Conservation (phyloP, 2,113 vertebrate species). For the Prunella himalayana region DNA sequence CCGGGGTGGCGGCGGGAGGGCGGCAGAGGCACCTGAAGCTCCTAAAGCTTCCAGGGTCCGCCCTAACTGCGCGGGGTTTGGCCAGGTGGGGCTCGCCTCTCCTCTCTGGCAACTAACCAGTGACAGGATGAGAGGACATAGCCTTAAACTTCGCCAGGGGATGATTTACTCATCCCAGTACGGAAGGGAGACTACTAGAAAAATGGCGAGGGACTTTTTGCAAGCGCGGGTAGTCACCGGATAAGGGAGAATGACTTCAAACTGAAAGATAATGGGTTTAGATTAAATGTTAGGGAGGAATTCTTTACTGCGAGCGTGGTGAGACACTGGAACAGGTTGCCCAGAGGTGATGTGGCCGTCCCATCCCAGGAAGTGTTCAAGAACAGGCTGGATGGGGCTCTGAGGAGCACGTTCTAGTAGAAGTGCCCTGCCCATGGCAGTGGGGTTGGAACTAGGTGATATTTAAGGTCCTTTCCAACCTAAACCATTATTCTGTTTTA, state of each 20-base stretch:
- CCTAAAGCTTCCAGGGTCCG: accelerated
- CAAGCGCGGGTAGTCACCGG: neutral
- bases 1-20: accelerated
- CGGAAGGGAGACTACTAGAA: no score
- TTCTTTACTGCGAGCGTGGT: neutral
- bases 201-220: neutral
- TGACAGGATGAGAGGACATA: neutral
- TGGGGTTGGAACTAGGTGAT: neutral
- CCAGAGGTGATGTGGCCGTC: neutral
- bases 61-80: accelerated
- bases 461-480: neutral
- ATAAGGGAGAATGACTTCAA: neutral
- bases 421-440: no score
- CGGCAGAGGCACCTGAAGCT: accelerated
- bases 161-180: neutral
- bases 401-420: neutral
- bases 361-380: neutral
- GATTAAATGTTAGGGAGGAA: neutral
- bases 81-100: accelerated
- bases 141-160: accelerated
- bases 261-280: neutral
- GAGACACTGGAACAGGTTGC: neutral
- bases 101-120: accelerated
- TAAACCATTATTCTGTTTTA: neutral
- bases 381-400: neutral